Evolutionary conservation across 64 coral and sea anemone genomes (phyloP), one percentile per base, ranked within the genome.

Genomic region (Montipora capricornis): DNA sequence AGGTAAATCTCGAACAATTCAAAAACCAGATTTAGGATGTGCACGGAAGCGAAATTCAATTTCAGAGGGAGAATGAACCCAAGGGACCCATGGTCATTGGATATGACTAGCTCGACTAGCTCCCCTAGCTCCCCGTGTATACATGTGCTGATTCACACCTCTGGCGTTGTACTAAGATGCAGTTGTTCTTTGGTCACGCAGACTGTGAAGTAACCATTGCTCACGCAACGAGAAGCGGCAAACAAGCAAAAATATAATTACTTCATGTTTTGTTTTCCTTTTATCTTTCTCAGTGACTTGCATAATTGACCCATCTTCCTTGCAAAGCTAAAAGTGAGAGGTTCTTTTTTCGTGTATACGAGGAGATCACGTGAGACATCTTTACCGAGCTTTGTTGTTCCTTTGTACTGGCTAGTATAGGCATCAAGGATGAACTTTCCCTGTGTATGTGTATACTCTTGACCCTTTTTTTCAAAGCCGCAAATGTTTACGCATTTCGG

Each of bases 181-280:
- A 69, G 47, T 95, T 86, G 79, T 78, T 95, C 80, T 12, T 75
- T 71, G 76, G 93, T 95, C 93, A 95, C 93, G 93, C 93, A 95
- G 93, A 49, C 82, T 84, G 64, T 10, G 70, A 86, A 86, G 71
- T 60, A 55, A 82, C 80, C 46, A 62, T 53, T 8, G 58, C 88
- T 95, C 93, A 90, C 93, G 93, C 93, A 90, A 95, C 24, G 37
- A 74, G 37, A 84, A 71, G 49, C 14, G 15, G 20, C 47, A 20
- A 83, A 68, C 16, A 26, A 57, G 88, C 20, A 71, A 55, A 73
- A 49, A 79, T 64, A 78, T 67, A 68, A 86, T 57, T 69, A 62
- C 59, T 95, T 74, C 57, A 14, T 70, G 89, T 55, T 8, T 12
- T 57, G 58, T 37, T 49, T 19, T 69, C 3, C 55, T 55, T 75